Conservation (phyloP, 2,113 vertebrate species). For the Heterotis niloticus region DNA sequence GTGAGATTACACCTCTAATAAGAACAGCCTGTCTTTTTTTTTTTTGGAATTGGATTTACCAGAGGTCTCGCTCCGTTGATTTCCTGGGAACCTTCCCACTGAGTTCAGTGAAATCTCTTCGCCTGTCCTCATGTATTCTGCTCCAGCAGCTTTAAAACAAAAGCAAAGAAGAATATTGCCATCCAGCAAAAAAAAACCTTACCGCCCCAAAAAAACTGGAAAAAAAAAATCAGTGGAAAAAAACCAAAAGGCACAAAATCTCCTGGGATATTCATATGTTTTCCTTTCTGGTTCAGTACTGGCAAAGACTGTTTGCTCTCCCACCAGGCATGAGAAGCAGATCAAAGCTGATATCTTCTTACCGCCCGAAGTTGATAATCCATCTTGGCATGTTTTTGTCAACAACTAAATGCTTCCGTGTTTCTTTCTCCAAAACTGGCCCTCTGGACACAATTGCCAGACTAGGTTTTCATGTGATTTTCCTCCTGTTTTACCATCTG, state of each 20-base stretch:
- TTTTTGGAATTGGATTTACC: constrained; percentile 5
- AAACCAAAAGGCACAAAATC: background rate
- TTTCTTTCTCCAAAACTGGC: too few species aligned
- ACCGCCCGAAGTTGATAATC: too few species aligned
- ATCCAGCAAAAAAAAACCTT: background rate
- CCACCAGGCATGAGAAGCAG: too few species aligned
- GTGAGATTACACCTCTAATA: constrained; percentile 26
- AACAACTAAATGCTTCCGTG: too few species aligned
- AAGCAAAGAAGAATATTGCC: background rate
- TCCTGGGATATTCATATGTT: background rate
- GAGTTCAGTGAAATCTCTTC: constrained; percentile 16
- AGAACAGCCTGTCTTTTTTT: constrained; percentile 24
- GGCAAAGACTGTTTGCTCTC: too few species aligned
- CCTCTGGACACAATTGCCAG: too few species aligned
- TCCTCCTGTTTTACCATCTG: too few species aligned
- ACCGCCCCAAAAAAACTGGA: background rate
- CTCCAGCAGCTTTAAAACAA: background rate
- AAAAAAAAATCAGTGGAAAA: background rate
- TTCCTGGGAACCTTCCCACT: constrained; percentile 9
- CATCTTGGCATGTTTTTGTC: too few species aligned
- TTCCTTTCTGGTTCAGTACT: too few species aligned
- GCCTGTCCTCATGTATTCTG: background rate
- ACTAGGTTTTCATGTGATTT: too few species aligned
- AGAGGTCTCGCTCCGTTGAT: constrained; percentile 12
- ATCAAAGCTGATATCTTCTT: too few species aligned